phyloP scores from a whole-genome alignment of 1,140 invertebrate species.

The Drosophila paulistorum region DNA sequence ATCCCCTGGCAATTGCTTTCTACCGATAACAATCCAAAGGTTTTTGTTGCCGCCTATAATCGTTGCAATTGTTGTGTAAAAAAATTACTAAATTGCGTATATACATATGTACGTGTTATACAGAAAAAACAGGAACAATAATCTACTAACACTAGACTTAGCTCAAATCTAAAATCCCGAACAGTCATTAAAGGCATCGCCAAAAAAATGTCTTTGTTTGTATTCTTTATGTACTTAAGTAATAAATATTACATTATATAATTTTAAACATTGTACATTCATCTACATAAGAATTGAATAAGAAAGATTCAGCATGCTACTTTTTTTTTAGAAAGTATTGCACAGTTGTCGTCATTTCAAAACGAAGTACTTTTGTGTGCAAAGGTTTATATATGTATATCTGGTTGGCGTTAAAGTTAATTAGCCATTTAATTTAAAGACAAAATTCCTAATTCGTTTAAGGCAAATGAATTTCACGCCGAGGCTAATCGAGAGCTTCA shows the following conservation, averaged over 20 bases:
- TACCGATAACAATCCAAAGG: constrained; percentile 41
- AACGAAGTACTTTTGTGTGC: not conserved
- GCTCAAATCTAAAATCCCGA: too few species aligned
- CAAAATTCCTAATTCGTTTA: constrained; percentile 41
- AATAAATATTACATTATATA: too few species aligned
- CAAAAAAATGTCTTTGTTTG: too few species aligned
- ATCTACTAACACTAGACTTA: not conserved
- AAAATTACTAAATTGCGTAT: constrained; percentile 49
- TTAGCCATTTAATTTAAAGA: constrained; percentile 63
- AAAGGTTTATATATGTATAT: constrained; percentile 2
- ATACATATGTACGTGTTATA: constrained; percentile 35
- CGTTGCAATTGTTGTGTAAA: constrained; percentile 45
- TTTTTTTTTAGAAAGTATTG: too few species aligned
- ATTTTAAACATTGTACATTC: too few species aligned
- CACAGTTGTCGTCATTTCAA: not conserved
- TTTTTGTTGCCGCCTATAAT: constrained; percentile 40
- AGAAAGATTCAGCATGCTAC: too few species aligned
- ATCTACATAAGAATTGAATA: not conserved
- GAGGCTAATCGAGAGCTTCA: constrained; percentile 49
- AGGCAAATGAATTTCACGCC: constrained; percentile 13
- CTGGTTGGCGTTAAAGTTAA: constrained; percentile 50
- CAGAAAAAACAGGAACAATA: constrained; percentile 1
- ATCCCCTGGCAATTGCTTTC: not conserved
- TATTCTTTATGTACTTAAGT: too few species aligned
- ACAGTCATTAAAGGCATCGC: too few species aligned